A percentile compares a stretch with the other conserved stretches of the same genome.
Conservation (phyloP, 2,888 invertebrate genomes). For the Pandemis heparana region DNA sequence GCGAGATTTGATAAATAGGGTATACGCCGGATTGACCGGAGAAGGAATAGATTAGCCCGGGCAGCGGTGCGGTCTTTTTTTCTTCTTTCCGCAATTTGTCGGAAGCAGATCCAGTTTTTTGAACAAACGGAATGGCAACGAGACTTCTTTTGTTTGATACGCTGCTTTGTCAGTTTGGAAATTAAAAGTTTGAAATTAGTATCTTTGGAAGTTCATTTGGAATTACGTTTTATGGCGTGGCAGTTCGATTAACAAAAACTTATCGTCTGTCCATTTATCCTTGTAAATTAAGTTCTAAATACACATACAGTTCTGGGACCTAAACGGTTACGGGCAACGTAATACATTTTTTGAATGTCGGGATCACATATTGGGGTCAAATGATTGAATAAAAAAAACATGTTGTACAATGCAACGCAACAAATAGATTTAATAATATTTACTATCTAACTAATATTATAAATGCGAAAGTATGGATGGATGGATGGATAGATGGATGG, state of each 20-base stretch:
- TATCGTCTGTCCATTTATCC: no score
- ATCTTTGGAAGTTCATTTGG: background rate
- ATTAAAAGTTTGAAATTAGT: constrained; percentile 17
- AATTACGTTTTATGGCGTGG: background rate
- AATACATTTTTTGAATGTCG: no score
- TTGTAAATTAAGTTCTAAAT: no score
- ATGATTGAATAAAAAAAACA: no score
- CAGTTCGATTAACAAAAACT: background rate
- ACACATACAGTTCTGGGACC: no score
- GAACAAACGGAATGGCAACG: constrained; percentile 46
- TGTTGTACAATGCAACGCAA: no score
- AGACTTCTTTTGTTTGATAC: constrained; percentile 41
- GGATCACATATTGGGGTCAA: no score
- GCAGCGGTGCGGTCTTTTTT: constrained; percentile 44
- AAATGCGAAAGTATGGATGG: no score
- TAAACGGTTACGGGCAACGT: no score
- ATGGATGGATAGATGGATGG: no score
- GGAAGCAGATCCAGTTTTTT: constrained; percentile 38
- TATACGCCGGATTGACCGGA: constrained; percentile 76
- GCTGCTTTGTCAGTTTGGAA: constrained; percentile 37
- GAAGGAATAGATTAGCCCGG: constrained; percentile 66
- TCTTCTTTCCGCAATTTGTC: constrained; percentile 53
- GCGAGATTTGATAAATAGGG: constrained; percentile 76
- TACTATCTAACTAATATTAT: no score
- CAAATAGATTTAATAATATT: no score